Evolutionary conservation across 30 jellyfish, hydroid and myxozoan genomes (phyloP), one percentile per base, ranked within the genome.

Genomic region (Hydractinia echinata): DNA sequence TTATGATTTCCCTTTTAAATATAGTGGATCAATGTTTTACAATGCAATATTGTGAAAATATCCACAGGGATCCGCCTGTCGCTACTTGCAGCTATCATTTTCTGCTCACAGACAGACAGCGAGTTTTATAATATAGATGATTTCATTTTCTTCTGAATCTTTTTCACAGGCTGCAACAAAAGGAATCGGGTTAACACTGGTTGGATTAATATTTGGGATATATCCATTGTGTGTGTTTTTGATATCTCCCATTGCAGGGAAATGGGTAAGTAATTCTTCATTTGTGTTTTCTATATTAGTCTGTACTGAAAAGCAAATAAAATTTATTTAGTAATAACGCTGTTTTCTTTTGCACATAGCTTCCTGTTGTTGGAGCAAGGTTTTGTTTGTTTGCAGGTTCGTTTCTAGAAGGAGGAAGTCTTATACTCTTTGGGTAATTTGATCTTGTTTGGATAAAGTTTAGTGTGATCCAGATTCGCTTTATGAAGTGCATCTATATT

Each of bases 401-500:
- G 16, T 61, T 86, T 66, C 55, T 91, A 7, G 97, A 91, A 64
- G 97, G 97, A 61, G 87, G 85, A 10, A 67, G 96, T 5, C 95
- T 86, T 83, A 86, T 91, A 8, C 82, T 85, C n/a, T 91, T 91
- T 91, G 96, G 96, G 97, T 91, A 61, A 15, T 83, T 77, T 51
- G n/a, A 51, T 21, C 55, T 52, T 11, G 21, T 30, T 74, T 30
- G 21, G 18, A 58, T 51, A 6, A n/a, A n/a, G 10, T 64, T 64
- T 64, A 7, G 19, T 64, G 9, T n/a, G 19, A 6, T 64, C 6
- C 19, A 64, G 39, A 64, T 6, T n/a, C n/a, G n/a, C n/a, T n/a
- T n/a, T n/a, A n/a, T n/a, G n/a, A n/a, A n/a, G n/a, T n/a, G n/a
- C n/a, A n/a, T n/a, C n/a, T n/a, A n/a, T n/a, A n/a, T n/a, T 30